Base-by-base conservation (phyloP, 1,140 invertebrate species). In the Drosophila hydei region DNA sequence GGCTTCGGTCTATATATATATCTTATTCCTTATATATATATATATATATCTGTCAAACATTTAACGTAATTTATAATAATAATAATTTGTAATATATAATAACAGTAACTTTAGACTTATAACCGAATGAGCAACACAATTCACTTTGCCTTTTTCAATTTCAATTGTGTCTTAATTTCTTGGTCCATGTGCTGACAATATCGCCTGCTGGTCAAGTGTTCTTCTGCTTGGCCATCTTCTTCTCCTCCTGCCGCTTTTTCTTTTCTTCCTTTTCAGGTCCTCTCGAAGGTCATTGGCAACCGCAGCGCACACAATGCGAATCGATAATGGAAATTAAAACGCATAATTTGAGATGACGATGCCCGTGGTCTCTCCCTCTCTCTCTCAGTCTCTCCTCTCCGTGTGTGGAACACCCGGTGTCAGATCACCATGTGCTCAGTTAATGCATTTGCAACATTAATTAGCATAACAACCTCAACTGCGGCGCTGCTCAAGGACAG, bases 401-500 rank as follows among this genome's bases (percentile, higher is more conserved):
- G 43, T 36, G 19, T 23, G 45, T 14, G 12, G 21, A 12, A n/a
- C 19, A 12, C 45, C 48, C 25, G 38, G 54, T 56, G 52, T 42
- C 16, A 4, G n/a, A 42, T 70, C 73, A n/a, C 72, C 73, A 58
- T 74, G 73, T 62, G 72, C n/a, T 58, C 62, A 56, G 52, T 63
- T 68, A 50, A 50, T 50, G 47, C 77, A 78, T 75, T 84, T 80
- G 72, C 52, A 59, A 40, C 74, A 78, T 78, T 85, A 78, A 89
- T 85, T 79, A 69, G 77, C 85, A 72, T 73, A 72, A 91, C 77
- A 92, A 92, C 84, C 95, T 95, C 65, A 92, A 95, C 40, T 45
- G 12, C 33, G 48, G 48, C 55, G 27, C 27, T 33, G 47, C 18
- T 60, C 62, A 78, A 72, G 52, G 55, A 30, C 48, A 56, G 23